Evolutionary conservation across 2,888 invertebrate genomes (phyloP), one percentile per base, ranked within the genome.

Genomic region (Drosophila mercatorum): DNA sequence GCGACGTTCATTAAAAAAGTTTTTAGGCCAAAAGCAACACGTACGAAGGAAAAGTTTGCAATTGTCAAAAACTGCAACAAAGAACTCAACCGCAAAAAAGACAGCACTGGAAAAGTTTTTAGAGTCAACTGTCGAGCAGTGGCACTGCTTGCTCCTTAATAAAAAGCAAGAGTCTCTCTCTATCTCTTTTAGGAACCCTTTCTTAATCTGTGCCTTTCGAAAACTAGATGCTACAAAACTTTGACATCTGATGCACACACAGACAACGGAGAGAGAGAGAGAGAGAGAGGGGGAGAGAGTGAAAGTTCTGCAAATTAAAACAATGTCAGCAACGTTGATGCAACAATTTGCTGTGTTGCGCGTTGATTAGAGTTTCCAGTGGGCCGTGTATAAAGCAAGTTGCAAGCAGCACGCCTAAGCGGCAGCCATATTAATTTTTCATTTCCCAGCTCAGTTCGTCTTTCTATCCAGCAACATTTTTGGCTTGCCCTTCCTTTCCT

Each of bases 61-160:
- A 84, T 89, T 84, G 84, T 84, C 88, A 87, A 84, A 88, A 89
- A 87, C 80, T 87, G 74, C 89, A 89, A 87, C 82, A 89, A 87
- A 74, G 74, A 72, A 77, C 57, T 71, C 74, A 78, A 80, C 86
- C 89, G 64, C 80, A 80, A 66, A 75, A 70, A 65, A 65, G 59
- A 57, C 58, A 55, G 53, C 40, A 55, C 56, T 56, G 49, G 46
- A 60, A 78, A 78, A 78, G 68, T 78, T 77, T 63, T 34, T 31
- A 49, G 56, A 78, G 72, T 72, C 78, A 77, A 68, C 59, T 78
- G 81, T 55, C 70, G 53, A 28, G 62, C 62, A 63, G 49, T 64
- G 61, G 63, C 57, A 61, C 49, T 64, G 66, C 68, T 68, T 31
- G 31, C n/a, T 68, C 61, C 71, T 68, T 71, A 71, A 81, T 78